Evolutionary conservation across 2,113 vertebrate species (phyloP).

Genomic region (Brienomyrus brachyistius): DNA sequence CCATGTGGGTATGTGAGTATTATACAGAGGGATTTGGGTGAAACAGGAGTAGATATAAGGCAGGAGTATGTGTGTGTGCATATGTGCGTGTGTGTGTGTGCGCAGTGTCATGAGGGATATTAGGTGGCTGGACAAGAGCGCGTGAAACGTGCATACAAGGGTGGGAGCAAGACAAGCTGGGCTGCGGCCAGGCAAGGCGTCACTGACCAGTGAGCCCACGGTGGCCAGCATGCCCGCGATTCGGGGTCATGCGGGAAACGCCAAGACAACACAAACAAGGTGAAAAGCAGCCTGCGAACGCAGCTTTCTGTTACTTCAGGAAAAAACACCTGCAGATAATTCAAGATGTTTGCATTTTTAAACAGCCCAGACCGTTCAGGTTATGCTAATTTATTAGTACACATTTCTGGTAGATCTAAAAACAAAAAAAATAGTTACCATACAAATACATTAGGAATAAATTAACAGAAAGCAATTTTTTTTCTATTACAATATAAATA

Average conservation of each 20-base stretch:
- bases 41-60: background rate
- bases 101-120: background rate
- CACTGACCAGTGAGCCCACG: background rate
- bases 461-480: background rate
- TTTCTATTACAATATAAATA: background rate
- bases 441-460: background rate
- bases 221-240: background rate
- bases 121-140: background rate
- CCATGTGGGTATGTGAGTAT: no score
- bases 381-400: background rate
- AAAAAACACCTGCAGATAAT: background rate
- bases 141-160: background rate
- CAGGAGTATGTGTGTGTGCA: background rate
- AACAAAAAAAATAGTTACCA: background rate
- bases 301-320: background rate
- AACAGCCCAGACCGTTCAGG: background rate
- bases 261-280: background rate
- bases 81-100: background rate
- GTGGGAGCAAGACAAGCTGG: background rate
- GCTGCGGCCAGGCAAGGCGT: background rate
- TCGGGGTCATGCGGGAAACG: background rate
- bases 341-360: background rate
- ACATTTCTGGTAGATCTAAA: background rate
- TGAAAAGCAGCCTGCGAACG: background rate
- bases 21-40: background rate